Evolutionary conservation across 2,113 vertebrate species (phyloP), one percentile per base, ranked within the genome.

Genomic region (Gymnogyps californianus): DNA sequence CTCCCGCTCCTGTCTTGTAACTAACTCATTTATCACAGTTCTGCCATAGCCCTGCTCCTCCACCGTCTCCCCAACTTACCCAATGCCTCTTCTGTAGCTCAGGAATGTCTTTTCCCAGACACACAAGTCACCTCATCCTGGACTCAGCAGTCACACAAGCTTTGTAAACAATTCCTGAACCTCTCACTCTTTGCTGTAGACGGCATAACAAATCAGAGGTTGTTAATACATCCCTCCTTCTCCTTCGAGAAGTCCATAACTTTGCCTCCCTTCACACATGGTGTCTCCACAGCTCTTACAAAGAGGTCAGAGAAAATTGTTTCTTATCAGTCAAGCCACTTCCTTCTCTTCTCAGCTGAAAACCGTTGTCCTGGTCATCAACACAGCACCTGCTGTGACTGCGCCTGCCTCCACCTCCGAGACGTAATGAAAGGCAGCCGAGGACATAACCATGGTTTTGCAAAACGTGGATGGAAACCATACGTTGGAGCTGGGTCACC

Each of bases 1-100:
- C 84, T 93, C 89, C 75, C 0, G 7, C 64, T 90, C 72, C 89
- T 2, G 4, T 71, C 59, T 78, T 52, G 64, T 81, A 94, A 52
- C 34, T 81, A 94, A 52, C 34, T 55, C 72, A 32, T 85, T 86
- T 69, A 64, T 88, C 79, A 46, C 62, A 74, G 40, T 28, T 58
- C 71, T 31, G 18, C 47, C 10, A 0, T 7, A 64, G 47, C 29
- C 31, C 36, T 59, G 18, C 54, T 92, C 52, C 49, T 83, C 70
- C 14, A 7, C 49, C 75, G 22, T 13, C 54, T 67, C n/a, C 25
- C 40, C 36, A 62, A 1, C 40, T 59, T 49, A 78, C 38, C 28
- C 2, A 0, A 24, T 0, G 5, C 15, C 32, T 81, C n/a, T 80
- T 54, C 80, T n/a, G n/a, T 49, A 83, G 47, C 36, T 83, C 0